Evolutionary conservation across 2,113 vertebrate species (phyloP).

Genomic region (Larimichthys crocea): DNA sequence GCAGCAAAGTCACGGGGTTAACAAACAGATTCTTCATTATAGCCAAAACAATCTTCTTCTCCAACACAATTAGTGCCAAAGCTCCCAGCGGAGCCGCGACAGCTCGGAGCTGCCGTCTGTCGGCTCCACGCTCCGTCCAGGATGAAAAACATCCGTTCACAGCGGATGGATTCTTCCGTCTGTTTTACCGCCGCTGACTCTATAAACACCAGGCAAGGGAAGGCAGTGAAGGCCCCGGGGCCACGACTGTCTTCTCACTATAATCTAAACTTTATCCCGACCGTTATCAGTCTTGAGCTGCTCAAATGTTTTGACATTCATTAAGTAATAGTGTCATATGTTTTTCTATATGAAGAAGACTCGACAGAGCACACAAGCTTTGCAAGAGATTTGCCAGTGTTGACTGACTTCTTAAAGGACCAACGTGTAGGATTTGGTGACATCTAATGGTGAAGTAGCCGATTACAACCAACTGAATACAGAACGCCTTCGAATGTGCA

Average conservation of each 20-base stretch:
- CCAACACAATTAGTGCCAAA: conserved; percentile 59
- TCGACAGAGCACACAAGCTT: background rate
- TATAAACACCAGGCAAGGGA: background rate
- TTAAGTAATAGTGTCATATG: background rate
- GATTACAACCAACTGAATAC: too few species aligned
- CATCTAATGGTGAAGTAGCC: too few species aligned
- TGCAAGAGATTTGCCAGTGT: too few species aligned
- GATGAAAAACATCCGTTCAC: background rate
- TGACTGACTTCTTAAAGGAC: too few species aligned
- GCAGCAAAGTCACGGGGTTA: conserved; percentile 62
- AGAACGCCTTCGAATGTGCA: too few species aligned
- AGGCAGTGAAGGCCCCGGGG: background rate
- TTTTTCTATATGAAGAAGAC: background rate
- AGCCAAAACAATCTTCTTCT: conserved; percentile 63
- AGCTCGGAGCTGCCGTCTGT: conserved; percentile 59
- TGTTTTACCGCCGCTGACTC: background rate
- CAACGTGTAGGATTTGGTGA: too few species aligned
- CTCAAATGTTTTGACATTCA: too few species aligned
- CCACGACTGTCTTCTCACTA: background rate
- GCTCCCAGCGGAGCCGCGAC: conserved; percentile 46
- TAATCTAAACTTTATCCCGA: background rate
- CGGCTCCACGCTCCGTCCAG: conserved; percentile 31
- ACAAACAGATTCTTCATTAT: conserved; percentile 61
- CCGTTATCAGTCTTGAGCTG: too few species aligned
- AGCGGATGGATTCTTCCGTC: background rate